Conservation (phyloP, 2,888 invertebrate species). For the Polymixis flavicincta region DNA sequence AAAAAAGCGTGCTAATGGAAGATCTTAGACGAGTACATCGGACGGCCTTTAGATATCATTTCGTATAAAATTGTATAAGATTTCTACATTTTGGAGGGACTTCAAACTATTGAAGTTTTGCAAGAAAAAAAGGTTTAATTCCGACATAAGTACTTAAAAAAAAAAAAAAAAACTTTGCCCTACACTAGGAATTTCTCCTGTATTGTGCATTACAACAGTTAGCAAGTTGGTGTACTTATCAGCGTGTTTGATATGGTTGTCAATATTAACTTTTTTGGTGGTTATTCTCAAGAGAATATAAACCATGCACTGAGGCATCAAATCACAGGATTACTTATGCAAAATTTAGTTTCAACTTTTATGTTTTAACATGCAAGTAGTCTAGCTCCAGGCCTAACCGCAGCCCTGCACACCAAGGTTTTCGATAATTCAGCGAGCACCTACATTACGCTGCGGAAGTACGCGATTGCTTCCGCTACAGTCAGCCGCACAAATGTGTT, state of each 20-base stretch:
- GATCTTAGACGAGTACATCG: no score
- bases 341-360: not conserved
- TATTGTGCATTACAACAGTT: no score
- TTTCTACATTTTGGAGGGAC: not conserved
- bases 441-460: slow-evolving; percentile 65
- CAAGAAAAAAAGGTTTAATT: no score
- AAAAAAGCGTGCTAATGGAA: no score
- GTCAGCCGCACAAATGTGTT: slow-evolving; percentile 37
- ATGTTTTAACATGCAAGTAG: not conserved
- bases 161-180: no score
- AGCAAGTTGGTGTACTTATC: not conserved
- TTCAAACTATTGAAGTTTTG: not conserved
- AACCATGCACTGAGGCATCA: not conserved
- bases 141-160: no score
- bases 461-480: slow-evolving; percentile 64
- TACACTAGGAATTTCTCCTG: no score
- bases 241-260: not conserved
- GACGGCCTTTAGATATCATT: not conserved
- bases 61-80: not conserved
- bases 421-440: slow-evolving; percentile 64
- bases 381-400: slow-evolving; percentile 34
- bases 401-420: slow-evolving; percentile 42
- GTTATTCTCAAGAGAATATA: not conserved
- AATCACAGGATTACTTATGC: not conserved
- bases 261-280: not conserved